These are phyloP conservation scores for Octonoba sinensis DNA, from an alignment of 2,888 invertebrate species.

Conservation along the genomic window DNA sequence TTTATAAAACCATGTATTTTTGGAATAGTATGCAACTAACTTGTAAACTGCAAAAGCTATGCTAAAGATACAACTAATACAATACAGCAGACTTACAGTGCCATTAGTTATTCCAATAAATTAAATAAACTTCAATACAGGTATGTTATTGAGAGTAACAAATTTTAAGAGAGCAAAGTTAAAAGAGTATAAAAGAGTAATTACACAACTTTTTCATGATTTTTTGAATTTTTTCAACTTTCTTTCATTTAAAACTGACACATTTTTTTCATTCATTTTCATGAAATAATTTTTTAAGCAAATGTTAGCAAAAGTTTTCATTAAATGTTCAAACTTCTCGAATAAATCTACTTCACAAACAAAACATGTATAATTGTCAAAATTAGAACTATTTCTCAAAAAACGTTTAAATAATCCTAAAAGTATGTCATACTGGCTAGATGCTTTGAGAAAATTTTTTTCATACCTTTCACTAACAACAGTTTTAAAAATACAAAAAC, in stretches of 20 bases:
- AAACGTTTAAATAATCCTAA: neutral
- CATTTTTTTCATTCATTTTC: neutral
- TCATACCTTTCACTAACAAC: neutral
- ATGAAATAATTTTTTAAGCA: slow-evolving; percentile 1
- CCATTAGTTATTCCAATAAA: neutral
- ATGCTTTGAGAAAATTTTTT: neutral
- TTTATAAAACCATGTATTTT: too few species aligned
- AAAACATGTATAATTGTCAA: neutral
- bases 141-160: too few species aligned
- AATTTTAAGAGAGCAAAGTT: too few species aligned
- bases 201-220: neutral
- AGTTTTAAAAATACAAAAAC: neutral
- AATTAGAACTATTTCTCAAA: neutral
- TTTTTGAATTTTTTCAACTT: slow-evolving; percentile 5
- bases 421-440: neutral
- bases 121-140: too few species aligned
- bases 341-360: neutral
- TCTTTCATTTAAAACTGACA: neutral
- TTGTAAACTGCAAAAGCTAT: too few species aligned
- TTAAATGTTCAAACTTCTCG: neutral
- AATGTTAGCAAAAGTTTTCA: neutral
- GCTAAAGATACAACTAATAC: too few species aligned
- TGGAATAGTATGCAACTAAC: too few species aligned
- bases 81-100: neutral
- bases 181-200: neutral